Evolutionary conservation across 2,888 invertebrate species (phyloP), one percentile per base, ranked within the genome.

Genomic region (Ceramica pisi): DNA sequence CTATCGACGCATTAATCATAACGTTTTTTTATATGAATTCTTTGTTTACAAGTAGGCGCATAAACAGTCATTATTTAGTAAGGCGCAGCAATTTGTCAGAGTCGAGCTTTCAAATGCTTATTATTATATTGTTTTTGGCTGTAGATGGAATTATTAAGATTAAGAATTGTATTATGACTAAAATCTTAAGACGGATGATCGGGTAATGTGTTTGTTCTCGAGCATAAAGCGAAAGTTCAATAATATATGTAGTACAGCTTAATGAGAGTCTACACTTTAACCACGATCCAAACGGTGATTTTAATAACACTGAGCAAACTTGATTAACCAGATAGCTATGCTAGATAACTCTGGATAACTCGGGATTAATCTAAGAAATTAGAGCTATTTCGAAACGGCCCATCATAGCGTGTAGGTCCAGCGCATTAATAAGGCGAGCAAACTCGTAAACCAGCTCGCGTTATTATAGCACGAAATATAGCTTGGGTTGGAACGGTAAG

Each of bases 1-100:
- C 86, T 84, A 86, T 81, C 78, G 82, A 64, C 71, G 73, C 90
- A 93, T 94, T 92, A 92, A 93, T 94, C 93, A 93, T 88, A 78
- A 73, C 74, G 89, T 88, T 89, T 90, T 90, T 88, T 86, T 85
- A 82, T 80, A 82, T 70, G 85, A 86, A 87, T 88, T 89, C 87
- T 88, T 87, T 90, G 89, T 90, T 91, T 87, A 87, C 88, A 87
- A 85, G 87, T 88, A 87, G 83, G 75, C 60, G 68, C 83, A 81
- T 86, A 85, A 86, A 87, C 82, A 87, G 80, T 87, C 80, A 90
- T 90, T 90, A 86, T 90, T 84, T 85, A 78, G 80, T 80, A 80
- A 84, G 81, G 83, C 77, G 77, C 71, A 73, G 81, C 71, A 79
- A 89, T 90, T 90, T 87, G 89, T 90, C 87, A 86, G 83, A 68